Evolutionary conservation across 2,888 invertebrate species (phyloP).

Genomic region (Eubasilissa splendida): DNA sequence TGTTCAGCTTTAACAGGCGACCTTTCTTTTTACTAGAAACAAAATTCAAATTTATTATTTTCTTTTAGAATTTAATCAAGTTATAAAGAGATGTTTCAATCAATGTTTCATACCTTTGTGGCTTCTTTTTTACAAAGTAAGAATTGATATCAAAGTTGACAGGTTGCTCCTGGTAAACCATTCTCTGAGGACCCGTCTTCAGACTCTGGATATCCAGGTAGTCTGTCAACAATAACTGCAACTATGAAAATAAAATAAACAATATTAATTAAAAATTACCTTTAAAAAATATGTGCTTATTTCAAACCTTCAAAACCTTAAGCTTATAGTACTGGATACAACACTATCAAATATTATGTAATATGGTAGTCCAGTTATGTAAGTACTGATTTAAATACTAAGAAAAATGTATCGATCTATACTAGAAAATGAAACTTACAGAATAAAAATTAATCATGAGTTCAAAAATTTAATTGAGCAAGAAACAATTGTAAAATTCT

Average conservation of each 20-base stretch:
- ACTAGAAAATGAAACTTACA: no score
- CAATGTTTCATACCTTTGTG: constrained; percentile 61
- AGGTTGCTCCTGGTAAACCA: constrained; percentile 64
- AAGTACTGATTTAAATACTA: no score
- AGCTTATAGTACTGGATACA: not conserved
- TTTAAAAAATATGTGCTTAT: no score
- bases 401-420: no score
- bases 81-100: no score
- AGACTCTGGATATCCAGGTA: constrained; percentile 91
- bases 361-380: no score
- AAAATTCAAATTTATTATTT: constrained; percentile 17
- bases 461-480: no score
- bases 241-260: constrained; percentile 68
- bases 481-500: no score
- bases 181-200: constrained; percentile 73
- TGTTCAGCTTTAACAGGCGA: constrained; percentile 76
- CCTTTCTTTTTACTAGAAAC: constrained; percentile 71
- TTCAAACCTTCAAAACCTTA: not conserved
- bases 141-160: constrained; percentile 72
- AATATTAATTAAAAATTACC: no score
- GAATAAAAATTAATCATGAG: no score
- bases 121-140: constrained; percentile 70
- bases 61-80: no score
- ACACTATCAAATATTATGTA: no score
- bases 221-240: constrained; percentile 87